These are phyloP conservation scores for Eupithecia tripunctaria DNA, from an alignment of 2,888 invertebrate species.

Conservation along the genomic window DNA sequence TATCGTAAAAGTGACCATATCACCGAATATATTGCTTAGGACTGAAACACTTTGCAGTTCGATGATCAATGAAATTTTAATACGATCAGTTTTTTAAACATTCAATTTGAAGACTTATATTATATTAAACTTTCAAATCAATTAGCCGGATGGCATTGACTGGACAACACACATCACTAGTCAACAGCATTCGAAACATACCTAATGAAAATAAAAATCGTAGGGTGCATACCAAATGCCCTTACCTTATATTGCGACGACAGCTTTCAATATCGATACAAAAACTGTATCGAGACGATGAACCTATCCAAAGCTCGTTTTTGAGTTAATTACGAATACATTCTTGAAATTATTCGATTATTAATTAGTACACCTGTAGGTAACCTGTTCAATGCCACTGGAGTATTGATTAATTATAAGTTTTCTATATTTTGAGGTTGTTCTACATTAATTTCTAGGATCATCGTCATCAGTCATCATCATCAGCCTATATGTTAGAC, in stretches of 20 bases:
- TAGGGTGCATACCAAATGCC: constrained; percentile 70
- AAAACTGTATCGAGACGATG: constrained; percentile 63
- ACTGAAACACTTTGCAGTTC: no score
- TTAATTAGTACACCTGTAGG: constrained; percentile 40
- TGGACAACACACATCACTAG: constrained; percentile 15
- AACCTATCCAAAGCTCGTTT: constrained; percentile 63
- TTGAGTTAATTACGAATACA: constrained; percentile 51
- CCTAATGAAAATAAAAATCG: constrained; percentile 72
- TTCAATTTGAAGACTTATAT: background rate
- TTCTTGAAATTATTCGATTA: constrained; percentile 53
- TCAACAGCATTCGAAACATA: constrained; percentile 65
- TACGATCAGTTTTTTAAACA: no score
- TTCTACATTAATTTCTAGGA: background rate
- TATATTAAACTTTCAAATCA: background rate
- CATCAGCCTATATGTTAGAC: no score
- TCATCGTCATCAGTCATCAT: background rate
- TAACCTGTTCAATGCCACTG: constrained; percentile 23
- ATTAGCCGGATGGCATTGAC: background rate
- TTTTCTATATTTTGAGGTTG: background rate
- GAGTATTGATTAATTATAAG: constrained; percentile 9
- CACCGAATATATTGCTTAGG: no score
- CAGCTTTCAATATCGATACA: constrained; percentile 70
- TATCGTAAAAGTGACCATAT: no score
- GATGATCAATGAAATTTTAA: no score
- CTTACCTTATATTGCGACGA: constrained; percentile 74